Base-by-base conservation (phyloP, 1,140 invertebrate species). In the Sycophaga agraensis region DNA sequence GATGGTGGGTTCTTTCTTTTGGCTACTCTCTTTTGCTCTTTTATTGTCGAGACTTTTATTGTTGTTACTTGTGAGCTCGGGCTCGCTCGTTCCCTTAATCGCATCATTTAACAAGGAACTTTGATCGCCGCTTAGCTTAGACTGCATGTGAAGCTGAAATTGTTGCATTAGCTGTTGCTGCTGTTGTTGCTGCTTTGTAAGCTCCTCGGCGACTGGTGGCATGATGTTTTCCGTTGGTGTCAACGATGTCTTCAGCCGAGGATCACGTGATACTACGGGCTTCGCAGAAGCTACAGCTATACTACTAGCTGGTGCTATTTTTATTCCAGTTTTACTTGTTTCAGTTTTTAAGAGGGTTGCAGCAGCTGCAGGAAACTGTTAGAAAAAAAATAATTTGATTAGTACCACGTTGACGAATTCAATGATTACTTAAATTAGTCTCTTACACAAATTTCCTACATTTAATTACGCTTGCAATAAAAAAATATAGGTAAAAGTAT, bases 241-340 rank as follows among this genome's bases (percentile, higher is more conserved):
- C 4, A 43, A 9, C 14, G 54, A 5, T 12, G 57, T 26, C 57
- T 86, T 74, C 35, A 88, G 68, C 26, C 86, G 82, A 11, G 87
- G 86, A 81, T 88, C 87, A 11, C 87, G 78, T 3, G 79, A 79
- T 6, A 37, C 21, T 8, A 76, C 59, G 19, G 73, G 79, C 7
- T 81, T 80, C 11, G 82, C 82, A 0, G 83, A 78, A 12, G 79
- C 83, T 2, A 86, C 73, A 40, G 88, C 74, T 16, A 85, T 82
- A 21, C 83, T 83, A 74, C 85, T 89, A 8, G 86, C 87, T 22
- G 88, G 88, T 49, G 87, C 82, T 58, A 89, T 88, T 64, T 85
- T 83, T 3, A 83, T 76, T 24, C 82, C 81, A 35, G 70, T 76
- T 39, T 64, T 74, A 7, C 67, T 61, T 21, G 65, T 69, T 8